Evolutionary conservation across 2,113 vertebrate genomes (phyloP).

Genomic region (Ramphastos sulfuratus): DNA sequence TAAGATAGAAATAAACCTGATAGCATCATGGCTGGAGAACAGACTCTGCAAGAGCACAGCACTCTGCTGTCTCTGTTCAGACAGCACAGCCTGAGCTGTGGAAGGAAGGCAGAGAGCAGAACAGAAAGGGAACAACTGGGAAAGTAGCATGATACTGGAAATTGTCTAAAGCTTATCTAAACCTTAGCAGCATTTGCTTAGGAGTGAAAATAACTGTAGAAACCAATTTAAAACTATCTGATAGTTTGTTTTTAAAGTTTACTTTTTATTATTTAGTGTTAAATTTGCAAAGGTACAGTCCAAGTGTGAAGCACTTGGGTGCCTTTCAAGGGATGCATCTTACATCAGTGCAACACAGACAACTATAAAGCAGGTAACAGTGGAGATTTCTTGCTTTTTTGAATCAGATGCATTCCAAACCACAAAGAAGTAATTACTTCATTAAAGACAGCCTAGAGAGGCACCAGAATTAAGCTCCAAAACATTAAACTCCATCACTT

Average conservation of each 20-base stretch:
- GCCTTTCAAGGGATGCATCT: background rate
- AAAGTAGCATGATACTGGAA: background rate
- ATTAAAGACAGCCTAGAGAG: background rate
- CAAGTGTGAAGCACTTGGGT: background rate
- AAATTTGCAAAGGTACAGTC: background rate
- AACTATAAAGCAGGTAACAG: background rate
- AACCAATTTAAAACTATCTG: background rate
- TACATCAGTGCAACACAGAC: background rate
- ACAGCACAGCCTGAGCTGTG: background rate
- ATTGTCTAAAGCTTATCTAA: slow-evolving; percentile 1
- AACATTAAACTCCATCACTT: background rate
- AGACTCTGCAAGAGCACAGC: background rate
- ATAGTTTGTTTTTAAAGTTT: slow-evolving; percentile 14
- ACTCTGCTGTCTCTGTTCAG: too few relatives aligned
- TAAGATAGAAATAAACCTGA: background rate
- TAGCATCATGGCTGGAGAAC: background rate
- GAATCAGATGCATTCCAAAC: background rate
- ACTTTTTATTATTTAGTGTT: background rate
- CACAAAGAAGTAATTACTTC: background rate
- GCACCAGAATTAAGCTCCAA: background rate
- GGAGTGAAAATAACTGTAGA: background rate
- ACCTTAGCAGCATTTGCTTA: background rate
- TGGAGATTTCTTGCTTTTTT: background rate
- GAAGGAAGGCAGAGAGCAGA: background rate
- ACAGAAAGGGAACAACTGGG: background rate